A percentile compares a stretch with the other conserved stretches of the same genome.
Evolutionary conservation across 2,888 invertebrate species (phyloP).

Genomic region (Trichopria drosophilae): DNA sequence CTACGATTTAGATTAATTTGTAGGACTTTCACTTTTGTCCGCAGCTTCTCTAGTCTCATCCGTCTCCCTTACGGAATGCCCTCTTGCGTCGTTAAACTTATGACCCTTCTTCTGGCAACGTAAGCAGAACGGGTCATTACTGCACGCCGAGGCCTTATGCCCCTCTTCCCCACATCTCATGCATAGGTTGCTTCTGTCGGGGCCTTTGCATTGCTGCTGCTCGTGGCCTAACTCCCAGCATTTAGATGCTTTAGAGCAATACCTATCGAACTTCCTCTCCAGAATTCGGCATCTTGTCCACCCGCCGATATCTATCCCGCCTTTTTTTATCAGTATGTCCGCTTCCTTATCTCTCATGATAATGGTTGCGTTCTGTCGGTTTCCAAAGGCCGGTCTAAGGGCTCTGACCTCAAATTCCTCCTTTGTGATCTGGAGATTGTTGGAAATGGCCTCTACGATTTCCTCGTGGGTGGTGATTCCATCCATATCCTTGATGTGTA

Average conservation of each 20-base stretch:
- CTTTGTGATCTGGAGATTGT: not conserved
- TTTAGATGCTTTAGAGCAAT: slow-evolving; percentile 24
- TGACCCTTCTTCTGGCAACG: too few relatives aligned
- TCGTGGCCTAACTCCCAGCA: slow-evolving; percentile 31
- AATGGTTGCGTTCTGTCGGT: too few relatives aligned
- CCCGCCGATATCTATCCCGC: slow-evolving; percentile 11
- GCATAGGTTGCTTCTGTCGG: too few relatives aligned
- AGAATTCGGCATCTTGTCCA: slow-evolving; percentile 22
- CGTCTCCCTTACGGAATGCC: not conserved
- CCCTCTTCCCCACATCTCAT: slow-evolving; percentile 32
- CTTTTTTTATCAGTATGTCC: not conserved
- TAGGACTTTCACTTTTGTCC: not conserved
- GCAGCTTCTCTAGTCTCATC: slow-evolving; percentile 23
- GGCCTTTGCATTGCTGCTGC: slow-evolving; percentile 28
- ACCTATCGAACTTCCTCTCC: slow-evolving; percentile 22
- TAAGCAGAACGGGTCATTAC: slow-evolving; percentile 16
- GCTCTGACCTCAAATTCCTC: slow-evolving; percentile 26
- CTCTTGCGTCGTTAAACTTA: too few relatives aligned
- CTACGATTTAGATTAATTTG: slow-evolving; percentile 21
- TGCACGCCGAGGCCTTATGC: slow-evolving; percentile 29
- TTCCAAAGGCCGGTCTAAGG: too few relatives aligned
- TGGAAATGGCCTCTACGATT: slow-evolving; percentile 8
- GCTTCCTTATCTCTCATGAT: slow-evolving; percentile 13
- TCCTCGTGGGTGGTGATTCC: slow-evolving; percentile 16
- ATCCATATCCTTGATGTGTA: slow-evolving; percentile 30